A percentile compares a stretch with the other conserved stretches of the same genome.
phyloP scores from a whole-genome alignment of 2,888 invertebrate genomes.

The Cataglyphis altisquamis region DNA sequence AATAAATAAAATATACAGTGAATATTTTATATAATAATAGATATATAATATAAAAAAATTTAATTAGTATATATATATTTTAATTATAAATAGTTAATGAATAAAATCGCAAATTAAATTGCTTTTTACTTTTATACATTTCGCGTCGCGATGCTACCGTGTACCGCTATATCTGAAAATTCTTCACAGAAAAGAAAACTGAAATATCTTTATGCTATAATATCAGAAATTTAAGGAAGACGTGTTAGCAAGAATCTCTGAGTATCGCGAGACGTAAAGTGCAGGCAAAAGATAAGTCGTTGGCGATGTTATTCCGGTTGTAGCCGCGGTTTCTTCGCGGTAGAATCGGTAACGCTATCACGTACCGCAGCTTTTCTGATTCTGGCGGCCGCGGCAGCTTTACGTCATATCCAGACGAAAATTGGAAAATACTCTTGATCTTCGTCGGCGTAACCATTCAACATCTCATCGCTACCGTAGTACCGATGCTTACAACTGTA shows the following conservation, averaged over 20 bases:
- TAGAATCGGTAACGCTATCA: slow-evolving; percentile 74
- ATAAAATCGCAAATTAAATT: neutral
- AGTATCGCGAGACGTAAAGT: neutral
- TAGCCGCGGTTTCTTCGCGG: slow-evolving; percentile 63
- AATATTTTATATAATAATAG: too few relatives aligned
- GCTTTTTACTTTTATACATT: neutral
- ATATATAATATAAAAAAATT: too few relatives aligned
- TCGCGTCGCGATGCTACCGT: neutral
- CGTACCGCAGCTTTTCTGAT: slow-evolving; percentile 75
- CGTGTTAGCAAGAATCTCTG: neutral
- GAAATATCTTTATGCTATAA: neutral
- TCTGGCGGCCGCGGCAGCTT: slow-evolving; percentile 72
- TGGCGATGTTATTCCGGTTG: slow-evolving; percentile 74
- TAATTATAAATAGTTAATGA: neutral
- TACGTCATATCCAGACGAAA: slow-evolving; percentile 81
- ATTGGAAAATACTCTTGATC: slow-evolving; percentile 82
- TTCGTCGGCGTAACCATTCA: slow-evolving; percentile 64
- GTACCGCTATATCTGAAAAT: neutral
- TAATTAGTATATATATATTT: too few relatives aligned
- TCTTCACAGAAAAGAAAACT: neutral
- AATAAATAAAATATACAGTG: too few relatives aligned
- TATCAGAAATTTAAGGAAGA: neutral
- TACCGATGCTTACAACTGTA: slow-evolving; percentile 20
- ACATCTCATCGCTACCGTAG: slow-evolving; percentile 21
- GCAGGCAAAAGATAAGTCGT: slow-evolving; percentile 41